Conservation (phyloP, 2,888 invertebrate species). For the Harpalus rufipes region DNA sequence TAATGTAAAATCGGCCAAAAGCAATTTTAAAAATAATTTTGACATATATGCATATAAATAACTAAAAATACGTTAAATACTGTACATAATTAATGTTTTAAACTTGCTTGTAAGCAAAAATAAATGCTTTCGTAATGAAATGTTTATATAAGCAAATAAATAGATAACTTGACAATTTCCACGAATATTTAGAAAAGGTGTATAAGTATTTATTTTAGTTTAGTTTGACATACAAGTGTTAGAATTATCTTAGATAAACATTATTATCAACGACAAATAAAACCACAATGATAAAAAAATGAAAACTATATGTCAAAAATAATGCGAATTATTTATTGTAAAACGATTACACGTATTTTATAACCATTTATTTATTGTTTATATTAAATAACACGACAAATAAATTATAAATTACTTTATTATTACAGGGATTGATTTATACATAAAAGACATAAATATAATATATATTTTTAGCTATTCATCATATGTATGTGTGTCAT, state of each 20-base stretch:
- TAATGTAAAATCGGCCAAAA: too few relatives aligned
- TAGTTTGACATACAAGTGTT: background rate
- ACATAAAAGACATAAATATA: background rate
- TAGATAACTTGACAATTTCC: background rate
- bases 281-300: background rate
- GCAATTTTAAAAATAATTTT: too few relatives aligned
- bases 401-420: too few relatives aligned
- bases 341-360: background rate
- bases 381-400: background rate
- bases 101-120: background rate
- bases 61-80: too few relatives aligned
- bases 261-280: background rate
- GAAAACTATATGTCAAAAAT: background rate
- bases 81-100: too few relatives aligned
- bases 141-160: background rate
- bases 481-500: background rate
- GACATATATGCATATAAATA: too few relatives aligned
- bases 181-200: background rate
- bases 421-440: too few relatives aligned
- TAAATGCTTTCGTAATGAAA: background rate
- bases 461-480: background rate
- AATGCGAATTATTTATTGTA: background rate
- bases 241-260: background rate
- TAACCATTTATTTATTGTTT: background rate
- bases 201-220: background rate